phyloP scores from a whole-genome alignment of 1,140 invertebrate genomes.

The Zaprionus nigranus region DNA sequence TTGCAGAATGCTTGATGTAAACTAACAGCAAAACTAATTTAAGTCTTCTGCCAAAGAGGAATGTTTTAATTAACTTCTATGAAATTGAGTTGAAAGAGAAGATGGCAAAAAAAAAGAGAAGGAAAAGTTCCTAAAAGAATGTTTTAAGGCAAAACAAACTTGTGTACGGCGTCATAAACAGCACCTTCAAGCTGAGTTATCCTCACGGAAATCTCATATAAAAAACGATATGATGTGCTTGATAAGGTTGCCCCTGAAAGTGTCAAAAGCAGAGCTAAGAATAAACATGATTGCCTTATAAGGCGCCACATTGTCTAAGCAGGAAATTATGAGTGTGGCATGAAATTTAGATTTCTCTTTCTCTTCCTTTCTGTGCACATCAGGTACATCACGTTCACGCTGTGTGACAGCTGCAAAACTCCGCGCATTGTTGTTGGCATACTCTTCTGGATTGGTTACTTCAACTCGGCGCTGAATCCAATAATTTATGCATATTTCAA shows the following conservation, averaged over 20 bases:
- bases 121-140: background rate
- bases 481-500: conserved; percentile 99
- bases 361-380: background rate
- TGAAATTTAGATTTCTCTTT: background rate
- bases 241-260: background rate
- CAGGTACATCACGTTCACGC: conserved; percentile 93
- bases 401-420: conserved; percentile 89
- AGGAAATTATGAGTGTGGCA: conserved; percentile 3
- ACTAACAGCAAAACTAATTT: background rate
- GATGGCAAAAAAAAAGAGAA: background rate
- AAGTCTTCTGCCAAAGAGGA: background rate
- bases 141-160: conserved; percentile 2
- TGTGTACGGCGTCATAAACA: background rate
- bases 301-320: conserved; percentile 1
- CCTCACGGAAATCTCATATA: background rate
- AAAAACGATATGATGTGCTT: background rate
- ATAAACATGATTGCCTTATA: conserved; percentile 1
- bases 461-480: conserved; percentile 98
- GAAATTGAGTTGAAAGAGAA: background rate
- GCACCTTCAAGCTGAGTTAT: background rate
- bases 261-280: conserved; percentile 5
- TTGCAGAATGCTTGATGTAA: background rate
- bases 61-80: conserved; percentile 11
- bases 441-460: conserved; percentile 98
- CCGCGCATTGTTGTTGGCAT: conserved; percentile 89